A percentile compares a stretch with the other conserved stretches of the same genome.
phyloP scores from a whole-genome alignment of 2,113 vertebrate genomes.

The Oostethus manadensis region DNA sequence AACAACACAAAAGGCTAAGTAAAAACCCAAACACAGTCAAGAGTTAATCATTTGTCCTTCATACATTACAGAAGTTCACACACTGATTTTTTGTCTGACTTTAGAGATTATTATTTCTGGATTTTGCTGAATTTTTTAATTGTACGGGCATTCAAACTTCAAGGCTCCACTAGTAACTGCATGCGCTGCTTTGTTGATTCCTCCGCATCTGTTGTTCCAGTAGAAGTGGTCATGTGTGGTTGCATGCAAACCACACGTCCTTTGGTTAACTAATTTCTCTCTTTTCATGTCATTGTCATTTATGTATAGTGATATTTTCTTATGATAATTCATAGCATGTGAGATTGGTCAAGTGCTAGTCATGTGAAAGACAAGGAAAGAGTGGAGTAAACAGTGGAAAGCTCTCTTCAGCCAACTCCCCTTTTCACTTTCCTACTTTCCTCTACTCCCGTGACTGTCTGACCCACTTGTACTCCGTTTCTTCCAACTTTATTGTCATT shows the following conservation, averaged over 20 bases:
- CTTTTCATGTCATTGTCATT: neutral
- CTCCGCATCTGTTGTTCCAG: no score
- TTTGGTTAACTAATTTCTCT: slow-evolving; percentile 1
- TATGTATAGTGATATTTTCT: neutral
- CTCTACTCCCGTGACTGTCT: slow-evolving; percentile 14
- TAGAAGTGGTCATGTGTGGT: neutral
- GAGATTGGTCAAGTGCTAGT: slow-evolving; percentile 15
- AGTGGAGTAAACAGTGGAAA: slow-evolving; percentile 19
- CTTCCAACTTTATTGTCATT: slow-evolving; percentile 21
- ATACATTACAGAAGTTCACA: no score
- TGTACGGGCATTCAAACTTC: no score
- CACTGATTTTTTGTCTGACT: no score
- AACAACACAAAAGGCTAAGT: no score
- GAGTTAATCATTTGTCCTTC: no score
- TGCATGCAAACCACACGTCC: neutral
- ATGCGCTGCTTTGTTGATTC: no score
- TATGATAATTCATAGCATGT: slow-evolving; percentile 9
- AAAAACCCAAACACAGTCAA: no score
- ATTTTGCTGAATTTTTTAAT: no score
- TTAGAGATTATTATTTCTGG: no score
- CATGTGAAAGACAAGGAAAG: slow-evolving; percentile 9
- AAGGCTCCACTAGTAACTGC: no score
- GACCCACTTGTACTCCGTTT: slow-evolving; percentile 31
- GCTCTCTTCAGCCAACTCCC: neutral
- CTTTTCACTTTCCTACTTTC: slow-evolving; percentile 7